Evolutionary conservation across 2,797 vertebrate genomes (phyloP), one percentile per base, ranked within the genome.

Genomic region (Gymnothorax reevesii): DNA sequence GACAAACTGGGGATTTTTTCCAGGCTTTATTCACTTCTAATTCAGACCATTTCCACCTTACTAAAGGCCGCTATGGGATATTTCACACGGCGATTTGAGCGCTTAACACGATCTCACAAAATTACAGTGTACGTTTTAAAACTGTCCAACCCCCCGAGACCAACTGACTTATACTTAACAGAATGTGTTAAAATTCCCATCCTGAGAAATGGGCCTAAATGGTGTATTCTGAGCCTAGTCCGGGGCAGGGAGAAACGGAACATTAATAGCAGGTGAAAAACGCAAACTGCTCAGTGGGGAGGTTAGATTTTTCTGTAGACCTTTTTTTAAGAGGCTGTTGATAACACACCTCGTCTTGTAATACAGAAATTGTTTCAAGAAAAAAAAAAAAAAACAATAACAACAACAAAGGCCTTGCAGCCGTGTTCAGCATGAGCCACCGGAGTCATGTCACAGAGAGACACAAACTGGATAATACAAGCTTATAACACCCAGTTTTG

Each of bases 11-110:
- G 94, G 93, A 93, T 90, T 94, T 95, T 90, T 95, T 95, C 92
- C 93, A 92, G 91, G 93, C 94, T 93, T 94, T 88, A 94, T 94
- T 94, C 94, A 94, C 94, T 95, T 95, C 92, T 94, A 95, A 95
- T 95, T 93, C 93, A 91, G 92, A 86, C 90, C 89, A 87, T 90
- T 92, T 94, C 93, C 91, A 89, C 89, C 92, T 92, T 89, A 92
- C 93, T 25, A 49, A 2, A 54, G 54, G 90, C 91, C 92, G 90
- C 89, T 91, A 80, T 88, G 87, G 93, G 92, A 93, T 92, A 92
- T 93, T 92, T 93, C 93, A 93, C 93, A 91, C 88, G 88, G 92
- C 92, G 92, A 92, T 92, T 88, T 54, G 4, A 79, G 15, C 5
- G 49, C 17, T 22, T n/a, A n/a, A 8, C 49, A 22, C 17, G 8